A percentile compares a stretch with the other conserved stretches of the same genome.
Conservation (phyloP, 2,888 invertebrate genomes). For the Agrotis ipsilon region DNA sequence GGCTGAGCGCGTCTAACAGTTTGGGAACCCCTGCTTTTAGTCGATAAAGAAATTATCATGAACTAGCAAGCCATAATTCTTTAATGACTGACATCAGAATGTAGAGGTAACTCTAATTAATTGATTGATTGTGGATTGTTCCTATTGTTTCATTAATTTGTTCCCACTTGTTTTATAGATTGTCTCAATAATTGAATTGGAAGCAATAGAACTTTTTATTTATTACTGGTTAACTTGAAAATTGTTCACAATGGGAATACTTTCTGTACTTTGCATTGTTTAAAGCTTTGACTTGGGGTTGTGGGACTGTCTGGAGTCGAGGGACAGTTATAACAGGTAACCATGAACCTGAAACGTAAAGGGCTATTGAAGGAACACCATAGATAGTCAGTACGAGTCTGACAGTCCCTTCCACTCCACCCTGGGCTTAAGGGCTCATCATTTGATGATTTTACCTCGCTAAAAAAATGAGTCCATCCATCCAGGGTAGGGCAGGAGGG, state of each 20-base stretch:
- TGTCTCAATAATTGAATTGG: constrained; percentile 40
- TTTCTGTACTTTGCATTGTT: constrained; percentile 18
- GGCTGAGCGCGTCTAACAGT: too few species aligned
- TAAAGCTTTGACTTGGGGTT: neutral
- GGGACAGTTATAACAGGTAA: too few species aligned
- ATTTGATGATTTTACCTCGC: too few species aligned
- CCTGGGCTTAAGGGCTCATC: too few species aligned
- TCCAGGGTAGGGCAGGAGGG: too few species aligned
- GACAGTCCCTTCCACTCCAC: too few species aligned
- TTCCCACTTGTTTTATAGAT: constrained; percentile 51
- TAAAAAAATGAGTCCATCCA: too few species aligned
- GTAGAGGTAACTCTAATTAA: constrained; percentile 36
- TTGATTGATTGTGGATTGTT: constrained; percentile 40
- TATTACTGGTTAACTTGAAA: constrained; percentile 21
- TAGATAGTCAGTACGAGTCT: too few species aligned
- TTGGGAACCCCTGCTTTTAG: too few species aligned
- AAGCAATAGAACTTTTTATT: constrained; percentile 28
- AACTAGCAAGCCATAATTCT: constrained; percentile 12
- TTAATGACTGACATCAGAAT: constrained; percentile 3
- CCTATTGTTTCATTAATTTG: constrained; percentile 39
- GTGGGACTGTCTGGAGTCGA: too few species aligned
- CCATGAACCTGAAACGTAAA: too few species aligned
- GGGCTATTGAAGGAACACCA: too few species aligned
- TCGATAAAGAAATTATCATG: constrained; percentile 7
- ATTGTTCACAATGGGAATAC: constrained; percentile 29